A percentile compares a stretch with the other conserved stretches of the same genome.
phyloP scores from a whole-genome alignment of 2,888 invertebrate species.

The Meteorus colon region DNA sequence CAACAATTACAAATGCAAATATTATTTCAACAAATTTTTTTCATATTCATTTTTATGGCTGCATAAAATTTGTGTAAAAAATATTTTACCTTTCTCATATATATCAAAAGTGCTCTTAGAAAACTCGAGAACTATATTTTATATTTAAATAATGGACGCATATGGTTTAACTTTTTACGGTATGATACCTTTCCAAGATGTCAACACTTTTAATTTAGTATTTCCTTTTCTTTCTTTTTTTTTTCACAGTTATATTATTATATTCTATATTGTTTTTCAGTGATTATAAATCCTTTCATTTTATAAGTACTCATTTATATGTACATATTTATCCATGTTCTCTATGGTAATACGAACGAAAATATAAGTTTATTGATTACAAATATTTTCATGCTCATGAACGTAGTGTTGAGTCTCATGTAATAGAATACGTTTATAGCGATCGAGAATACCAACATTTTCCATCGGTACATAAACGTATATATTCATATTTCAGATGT shows the following conservation, averaged over 20 bases:
- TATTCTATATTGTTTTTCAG: too few species aligned
- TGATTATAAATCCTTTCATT: too few species aligned
- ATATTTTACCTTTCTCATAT: neutral
- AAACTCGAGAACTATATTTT: neutral
- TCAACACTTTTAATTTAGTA: too few species aligned
- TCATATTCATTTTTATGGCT: neutral
- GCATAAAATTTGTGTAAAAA: neutral
- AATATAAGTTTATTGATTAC: slow-evolving; percentile 1
- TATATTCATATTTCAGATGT: neutral
- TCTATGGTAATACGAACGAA: neutral
- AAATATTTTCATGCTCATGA: slow-evolving; percentile 4
- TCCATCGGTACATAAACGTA: neutral
- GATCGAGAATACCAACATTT: slow-evolving; percentile 14
- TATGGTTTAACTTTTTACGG: too few species aligned
- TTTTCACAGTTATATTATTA: too few species aligned
- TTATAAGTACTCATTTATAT: neutral
- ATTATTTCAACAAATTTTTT: too few species aligned
- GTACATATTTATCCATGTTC: neutral
- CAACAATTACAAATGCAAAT: neutral
- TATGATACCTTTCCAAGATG: too few species aligned
- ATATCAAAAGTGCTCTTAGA: neutral
- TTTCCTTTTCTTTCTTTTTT: too few species aligned
- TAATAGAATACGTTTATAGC: slow-evolving; percentile 6
- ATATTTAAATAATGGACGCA: too few species aligned
- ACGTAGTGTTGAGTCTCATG: neutral